Conservation (phyloP, 2,797 vertebrate species). For the Dallia pectoralis region DNA sequence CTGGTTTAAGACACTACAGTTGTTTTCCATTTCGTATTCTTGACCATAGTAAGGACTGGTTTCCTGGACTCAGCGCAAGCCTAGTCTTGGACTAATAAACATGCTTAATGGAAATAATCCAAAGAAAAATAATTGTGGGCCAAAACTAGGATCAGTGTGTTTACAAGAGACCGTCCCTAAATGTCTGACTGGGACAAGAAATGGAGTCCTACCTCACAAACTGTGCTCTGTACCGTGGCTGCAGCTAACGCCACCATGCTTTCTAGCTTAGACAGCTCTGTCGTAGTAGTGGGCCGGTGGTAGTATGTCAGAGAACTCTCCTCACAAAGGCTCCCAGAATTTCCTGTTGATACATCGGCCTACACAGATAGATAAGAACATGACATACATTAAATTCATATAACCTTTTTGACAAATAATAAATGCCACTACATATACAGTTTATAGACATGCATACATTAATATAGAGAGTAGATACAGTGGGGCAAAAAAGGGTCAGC, state of each 20-base stretch:
- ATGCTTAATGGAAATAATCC: too few species aligned
- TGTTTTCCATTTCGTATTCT: not conserved
- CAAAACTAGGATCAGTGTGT: not conserved
- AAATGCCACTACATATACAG: too few species aligned
- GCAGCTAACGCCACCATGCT: constrained; percentile 79
- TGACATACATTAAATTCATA: not conserved
- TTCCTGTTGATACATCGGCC: constrained; percentile 38
- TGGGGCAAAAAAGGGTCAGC: too few species aligned
- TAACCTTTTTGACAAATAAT: not conserved
- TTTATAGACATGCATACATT: not conserved
- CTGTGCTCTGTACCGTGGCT: constrained; percentile 76
- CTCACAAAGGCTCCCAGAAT: constrained; percentile 38
- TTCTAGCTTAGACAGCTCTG: constrained; percentile 81
- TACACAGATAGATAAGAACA: constrained; percentile 20
- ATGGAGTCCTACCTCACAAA: constrained; percentile 72
- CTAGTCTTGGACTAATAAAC: too few species aligned
- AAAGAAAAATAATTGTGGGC: not conserved
- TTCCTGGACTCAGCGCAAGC: too few species aligned
- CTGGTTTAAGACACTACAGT: not conserved
- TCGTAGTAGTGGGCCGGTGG: constrained; percentile 66
- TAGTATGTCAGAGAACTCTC: constrained; percentile 43
- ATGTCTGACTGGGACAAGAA: not conserved
- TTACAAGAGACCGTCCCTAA: not conserved
- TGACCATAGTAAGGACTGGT: not conserved
- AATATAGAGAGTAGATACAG: not conserved